Base-by-base conservation (phyloP, 2,888 invertebrate genomes). In the Ophioninae sp. region DNA sequence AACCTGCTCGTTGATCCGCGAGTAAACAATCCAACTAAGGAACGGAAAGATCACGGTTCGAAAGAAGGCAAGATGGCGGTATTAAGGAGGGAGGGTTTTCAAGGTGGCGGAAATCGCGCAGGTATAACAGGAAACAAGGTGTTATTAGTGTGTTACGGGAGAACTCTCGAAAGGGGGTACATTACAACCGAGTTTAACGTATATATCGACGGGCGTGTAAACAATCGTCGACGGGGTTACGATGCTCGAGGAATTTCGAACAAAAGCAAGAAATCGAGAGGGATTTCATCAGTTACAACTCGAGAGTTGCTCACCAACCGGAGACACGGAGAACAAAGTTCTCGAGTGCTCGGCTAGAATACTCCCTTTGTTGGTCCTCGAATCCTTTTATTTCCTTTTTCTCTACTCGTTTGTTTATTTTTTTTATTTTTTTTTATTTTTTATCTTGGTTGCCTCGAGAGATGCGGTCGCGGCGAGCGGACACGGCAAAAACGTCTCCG, bases 231-330 rank as follows among this genome's bases (percentile, higher is more conserved):
- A 77, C 68, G 79, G 81, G 61, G 69, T 81, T 83, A 81, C 75
- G 79, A 83, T 82, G 84, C 81, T 84, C 81, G 80, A 85, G 81
- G 85, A 86, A 86, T 85, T 86, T 80, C 82, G 83, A 86, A 86
- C 86, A 86, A 86, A 86, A 86, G 86, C 77, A 44, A 72, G 79
- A 79, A 84, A 86, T 85, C 85, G 86, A 79, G 82, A 81, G 79
- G 79, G 83, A 83, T 86, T 83, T 85, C 83, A 81, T 85, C 81
- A 84, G 84, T 80, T 72, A 77, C 67, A 77, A 78, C 81, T 78
- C 41, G 69, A 61, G 65, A 75, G 69, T 56, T 50, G 68, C 65
- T 62, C 59, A 70, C 57, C 73, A 56, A 70, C 59, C 76, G 61
- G 23, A 69, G 72, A 78, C 13, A 61, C 61, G 10, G 65, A 70